Evolutionary conservation across 2,797 vertebrate genomes (phyloP).

Genomic region (Acanthopagrus latus): DNA sequence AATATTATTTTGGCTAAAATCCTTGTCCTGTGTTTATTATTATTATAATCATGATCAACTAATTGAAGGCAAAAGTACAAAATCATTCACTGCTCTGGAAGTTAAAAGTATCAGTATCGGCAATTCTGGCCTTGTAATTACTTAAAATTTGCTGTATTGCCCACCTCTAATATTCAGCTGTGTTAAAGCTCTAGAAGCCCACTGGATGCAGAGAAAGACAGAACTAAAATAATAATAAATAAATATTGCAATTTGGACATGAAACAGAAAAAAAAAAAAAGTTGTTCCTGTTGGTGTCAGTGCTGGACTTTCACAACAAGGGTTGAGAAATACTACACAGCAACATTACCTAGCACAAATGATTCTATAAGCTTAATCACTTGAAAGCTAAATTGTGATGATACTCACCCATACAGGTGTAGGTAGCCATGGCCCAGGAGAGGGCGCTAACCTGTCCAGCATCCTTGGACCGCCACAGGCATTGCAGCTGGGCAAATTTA

Average conservation of each 20-base stretch:
- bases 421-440: conserved; percentile 91
- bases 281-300: neutral
- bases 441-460: conserved; percentile 89
- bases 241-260: neutral
- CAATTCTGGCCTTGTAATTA: no score
- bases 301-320: neutral
- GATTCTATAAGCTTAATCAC: neutral
- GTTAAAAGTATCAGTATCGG: no score
- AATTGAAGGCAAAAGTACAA: no score
- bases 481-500: conserved; percentile 92
- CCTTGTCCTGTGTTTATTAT: no score
- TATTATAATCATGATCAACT: no score
- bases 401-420: conserved; percentile 90
- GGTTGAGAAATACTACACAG: neutral
- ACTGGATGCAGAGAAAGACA: no score
- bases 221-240: neutral
- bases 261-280: no score
- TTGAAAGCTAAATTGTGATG: neutral
- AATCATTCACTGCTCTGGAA: no score
- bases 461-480: conserved; percentile 90
- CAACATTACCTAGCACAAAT: no score
- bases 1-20: no score
- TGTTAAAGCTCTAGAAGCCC: neutral
- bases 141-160: no score
- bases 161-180: no score